These are phyloP conservation scores for Perizoma affinitatum DNA, from an alignment of 2,888 invertebrate genomes.

Conservation along the genomic window DNA sequence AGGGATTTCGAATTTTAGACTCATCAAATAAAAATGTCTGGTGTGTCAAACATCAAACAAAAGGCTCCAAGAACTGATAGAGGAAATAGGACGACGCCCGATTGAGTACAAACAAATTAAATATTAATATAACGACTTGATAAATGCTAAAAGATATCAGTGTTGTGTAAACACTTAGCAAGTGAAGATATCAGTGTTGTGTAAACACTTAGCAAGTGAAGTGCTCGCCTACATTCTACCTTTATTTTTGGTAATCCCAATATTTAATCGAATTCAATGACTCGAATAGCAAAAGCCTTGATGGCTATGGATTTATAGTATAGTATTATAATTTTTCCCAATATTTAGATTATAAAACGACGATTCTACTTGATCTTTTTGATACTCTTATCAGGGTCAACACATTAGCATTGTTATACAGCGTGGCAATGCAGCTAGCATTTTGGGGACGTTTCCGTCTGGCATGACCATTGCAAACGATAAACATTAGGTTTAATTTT, in stretches of 20 bases:
- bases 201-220: conserved; percentile 13
- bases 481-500: too few species aligned
- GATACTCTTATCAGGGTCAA: too few species aligned
- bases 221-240: conserved; percentile 13
- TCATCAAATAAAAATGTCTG: conserved; percentile 5
- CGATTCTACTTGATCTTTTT: too few species aligned
- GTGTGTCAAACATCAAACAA: conserved; percentile 21
- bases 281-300: too few species aligned
- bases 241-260: conserved; percentile 17
- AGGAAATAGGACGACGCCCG: conserved; percentile 25
- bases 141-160: conserved; percentile 25
- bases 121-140: conserved; percentile 25
- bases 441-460: too few species aligned
- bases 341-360: too few species aligned
- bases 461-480: too few species aligned
- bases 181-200: too few species aligned
- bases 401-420: too few species aligned
- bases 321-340: too few species aligned
- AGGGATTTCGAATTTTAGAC: conserved; percentile 5
- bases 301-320: too few species aligned
- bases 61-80: conserved; percentile 25
- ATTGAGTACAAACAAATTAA: conserved; percentile 24
- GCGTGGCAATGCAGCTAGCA: too few species aligned
- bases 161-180: conserved; percentile 15
- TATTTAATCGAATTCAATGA: conserved; percentile 20